These are phyloP conservation scores for Chrosomus eos DNA, from an alignment of 2,797 vertebrate genomes.

Conservation along the genomic window DNA sequence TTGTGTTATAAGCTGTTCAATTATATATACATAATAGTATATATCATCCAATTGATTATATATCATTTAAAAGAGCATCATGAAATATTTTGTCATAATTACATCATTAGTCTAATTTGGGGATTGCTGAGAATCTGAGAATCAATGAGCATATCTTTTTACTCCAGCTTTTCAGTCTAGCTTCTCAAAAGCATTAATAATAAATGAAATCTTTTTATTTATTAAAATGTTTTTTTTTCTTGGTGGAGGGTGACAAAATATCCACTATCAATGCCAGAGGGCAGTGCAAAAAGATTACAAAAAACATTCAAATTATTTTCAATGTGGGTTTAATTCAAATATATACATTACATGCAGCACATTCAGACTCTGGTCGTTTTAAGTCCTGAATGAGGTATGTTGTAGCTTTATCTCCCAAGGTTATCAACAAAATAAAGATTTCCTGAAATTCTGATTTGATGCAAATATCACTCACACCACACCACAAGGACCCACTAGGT, in stretches of 20 bases:
- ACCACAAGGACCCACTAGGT: conserved; percentile 7
- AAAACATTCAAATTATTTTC: background rate
- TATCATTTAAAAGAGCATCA: background rate
- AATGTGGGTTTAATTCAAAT: background rate
- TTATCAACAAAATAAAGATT: conserved; percentile 31
- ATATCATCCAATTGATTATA: background rate
- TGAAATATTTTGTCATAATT: background rate
- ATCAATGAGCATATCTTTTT: background rate
- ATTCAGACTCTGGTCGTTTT: background rate
- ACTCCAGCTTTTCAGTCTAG: background rate
- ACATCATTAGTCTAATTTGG: background rate
- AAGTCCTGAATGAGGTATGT: background rate
- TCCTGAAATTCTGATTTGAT: conserved; percentile 40
- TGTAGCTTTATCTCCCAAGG: conserved; percentile 22
- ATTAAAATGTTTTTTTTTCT: background rate
- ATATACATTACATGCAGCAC: background rate
- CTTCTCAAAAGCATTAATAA: conserved; percentile 15
- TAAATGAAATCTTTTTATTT: background rate
- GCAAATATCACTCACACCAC: conserved; percentile 27
- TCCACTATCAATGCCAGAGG: background rate
- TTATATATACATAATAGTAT: too few species aligned
- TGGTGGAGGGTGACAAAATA: background rate
- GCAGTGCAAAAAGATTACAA: background rate
- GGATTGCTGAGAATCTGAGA: background rate
- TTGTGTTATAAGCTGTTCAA: too few species aligned